phyloP scores from a whole-genome alignment of 2,888 invertebrate genomes.

The Sialis fuliginosa region DNA sequence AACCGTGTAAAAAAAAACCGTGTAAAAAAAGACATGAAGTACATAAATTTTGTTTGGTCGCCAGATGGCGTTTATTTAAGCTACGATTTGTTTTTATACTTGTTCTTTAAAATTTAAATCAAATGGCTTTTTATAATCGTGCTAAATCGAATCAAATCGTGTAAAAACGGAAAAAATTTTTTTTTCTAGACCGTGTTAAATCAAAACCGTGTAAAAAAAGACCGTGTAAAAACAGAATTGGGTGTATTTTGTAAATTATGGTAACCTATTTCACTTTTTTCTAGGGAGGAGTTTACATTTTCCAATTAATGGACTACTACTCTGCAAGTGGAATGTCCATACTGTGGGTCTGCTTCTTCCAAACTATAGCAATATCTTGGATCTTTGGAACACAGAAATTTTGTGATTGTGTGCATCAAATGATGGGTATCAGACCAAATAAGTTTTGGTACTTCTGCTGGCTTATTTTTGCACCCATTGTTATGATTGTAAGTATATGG shows the following conservation, averaged over 20 bases:
- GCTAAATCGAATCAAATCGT: too few relatives aligned
- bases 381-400: slow-evolving; percentile 38
- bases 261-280: slow-evolving; percentile 12
- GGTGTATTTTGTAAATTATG: slow-evolving; percentile 4
- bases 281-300: slow-evolving; percentile 78
- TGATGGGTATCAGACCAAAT: slow-evolving; percentile 37
- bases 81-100: too few relatives aligned
- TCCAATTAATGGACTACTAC: slow-evolving; percentile 71
- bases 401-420: slow-evolving; percentile 39
- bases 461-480: slow-evolving; percentile 37
- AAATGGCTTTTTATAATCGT: too few relatives aligned
- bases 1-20: too few relatives aligned
- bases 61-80: too few relatives aligned
- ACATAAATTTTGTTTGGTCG: too few relatives aligned
- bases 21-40: too few relatives aligned
- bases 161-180: too few relatives aligned
- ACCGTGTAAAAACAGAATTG: too few relatives aligned
- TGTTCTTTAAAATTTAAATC: too few relatives aligned
- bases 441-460: slow-evolving; percentile 38
- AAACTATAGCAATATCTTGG: slow-evolving; percentile 40
- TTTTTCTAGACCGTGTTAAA: too few relatives aligned
- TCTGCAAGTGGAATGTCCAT: slow-evolving; percentile 39
- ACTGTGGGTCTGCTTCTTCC: slow-evolving; percentile 41
- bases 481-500: slow-evolving; percentile 33
- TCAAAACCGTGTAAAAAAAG: too few relatives aligned